These are phyloP conservation scores for Brachionus sp. DNA, from an alignment of 1,140 invertebrate species.

Conservation along the genomic window DNA sequence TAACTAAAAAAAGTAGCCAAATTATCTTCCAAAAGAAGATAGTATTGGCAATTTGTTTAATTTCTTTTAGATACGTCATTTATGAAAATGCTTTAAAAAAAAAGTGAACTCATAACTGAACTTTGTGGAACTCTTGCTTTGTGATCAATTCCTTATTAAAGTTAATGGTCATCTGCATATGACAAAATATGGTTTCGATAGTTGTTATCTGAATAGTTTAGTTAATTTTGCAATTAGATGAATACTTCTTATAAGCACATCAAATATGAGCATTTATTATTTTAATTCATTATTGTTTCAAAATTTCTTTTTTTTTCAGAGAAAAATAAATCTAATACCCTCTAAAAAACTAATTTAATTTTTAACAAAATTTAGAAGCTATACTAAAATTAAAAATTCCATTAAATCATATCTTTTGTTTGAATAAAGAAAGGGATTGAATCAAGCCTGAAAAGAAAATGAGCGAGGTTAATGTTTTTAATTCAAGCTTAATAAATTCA, in stretches of 20 bases:
- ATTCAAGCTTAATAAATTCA: slow-evolving; percentile 12
- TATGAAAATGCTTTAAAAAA: too few species aligned
- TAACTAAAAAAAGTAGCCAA: too few species aligned
- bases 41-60: too few species aligned
- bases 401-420: neutral
- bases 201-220: neutral
- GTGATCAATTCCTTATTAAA: too few species aligned
- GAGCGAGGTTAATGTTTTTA: slow-evolving; percentile 10
- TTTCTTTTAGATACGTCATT: too few species aligned
- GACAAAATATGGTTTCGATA: too few species aligned
- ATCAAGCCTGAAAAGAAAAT: neutral
- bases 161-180: too few species aligned
- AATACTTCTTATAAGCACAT: neutral
- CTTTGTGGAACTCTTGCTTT: too few species aligned
- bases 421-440: neutral
- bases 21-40: too few species aligned
- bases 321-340: neutral
- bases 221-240: neutral
- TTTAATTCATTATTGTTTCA: neutral
- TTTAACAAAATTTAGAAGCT: neutral
- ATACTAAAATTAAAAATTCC: neutral
- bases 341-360: neutral
- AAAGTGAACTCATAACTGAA: too few species aligned
- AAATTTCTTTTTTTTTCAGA: neutral
- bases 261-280: slow-evolving; percentile 23